phyloP scores from a whole-genome alignment of 2,113 vertebrate genomes.

The Acrocephalus kingi region DNA sequence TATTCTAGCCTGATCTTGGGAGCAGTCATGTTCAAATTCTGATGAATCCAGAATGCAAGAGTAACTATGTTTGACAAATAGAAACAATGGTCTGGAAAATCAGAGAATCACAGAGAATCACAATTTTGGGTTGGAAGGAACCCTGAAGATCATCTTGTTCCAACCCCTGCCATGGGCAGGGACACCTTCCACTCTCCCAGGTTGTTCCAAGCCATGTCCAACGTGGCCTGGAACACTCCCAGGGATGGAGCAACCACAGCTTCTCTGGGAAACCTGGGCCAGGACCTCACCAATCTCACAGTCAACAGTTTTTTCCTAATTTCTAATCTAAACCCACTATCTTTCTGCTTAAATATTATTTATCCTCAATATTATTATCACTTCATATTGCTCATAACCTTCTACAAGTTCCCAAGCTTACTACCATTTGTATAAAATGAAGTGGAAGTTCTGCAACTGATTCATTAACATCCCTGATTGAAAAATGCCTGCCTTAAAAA shows the following conservation, averaged over 20 bases:
- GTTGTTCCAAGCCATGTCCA: accelerated
- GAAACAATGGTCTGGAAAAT: not conserved
- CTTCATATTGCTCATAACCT: not conserved
- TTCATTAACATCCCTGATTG: not conserved
- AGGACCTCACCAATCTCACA: not conserved
- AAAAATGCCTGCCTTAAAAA: not conserved
- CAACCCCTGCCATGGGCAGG: not conserved
- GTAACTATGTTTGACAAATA: not conserved
- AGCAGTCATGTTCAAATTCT: not conserved
- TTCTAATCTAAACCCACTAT: not conserved
- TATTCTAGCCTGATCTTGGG: not conserved
- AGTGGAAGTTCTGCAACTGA: not conserved
- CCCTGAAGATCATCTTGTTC: not conserved
- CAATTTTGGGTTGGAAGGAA: not conserved
- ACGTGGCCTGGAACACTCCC: accelerated
- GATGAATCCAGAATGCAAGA: not conserved
- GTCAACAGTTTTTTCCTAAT: not conserved
- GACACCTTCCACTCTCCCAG: accelerated
- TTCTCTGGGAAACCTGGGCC: not conserved
- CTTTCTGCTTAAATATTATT: not conserved
- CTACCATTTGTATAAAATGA: not conserved
- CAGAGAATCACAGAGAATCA: not conserved
- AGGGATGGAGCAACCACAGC: not conserved
- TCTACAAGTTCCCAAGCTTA: not conserved
- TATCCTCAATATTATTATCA: not conserved